A percentile compares a stretch with the other conserved stretches of the same genome.
Conservation (phyloP, 2,888 invertebrate species). For the Colletes collaris region DNA sequence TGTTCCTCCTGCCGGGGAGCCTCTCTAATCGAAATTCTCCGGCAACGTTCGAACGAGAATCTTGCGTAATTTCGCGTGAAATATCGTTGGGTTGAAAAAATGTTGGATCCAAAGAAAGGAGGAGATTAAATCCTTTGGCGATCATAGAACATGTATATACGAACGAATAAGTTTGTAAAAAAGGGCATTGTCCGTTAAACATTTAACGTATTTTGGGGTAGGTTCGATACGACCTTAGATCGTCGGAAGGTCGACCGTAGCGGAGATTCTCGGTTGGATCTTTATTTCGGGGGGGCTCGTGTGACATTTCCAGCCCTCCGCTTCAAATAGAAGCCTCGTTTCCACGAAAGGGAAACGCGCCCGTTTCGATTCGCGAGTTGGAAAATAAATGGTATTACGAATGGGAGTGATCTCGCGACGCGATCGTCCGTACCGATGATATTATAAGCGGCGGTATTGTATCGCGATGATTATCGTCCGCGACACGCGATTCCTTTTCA, state of each 20-base stretch:
- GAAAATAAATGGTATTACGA: slow-evolving; percentile 36
- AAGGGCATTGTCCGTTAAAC: too few species aligned
- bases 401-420: slow-evolving; percentile 20
- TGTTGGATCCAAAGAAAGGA: not conserved
- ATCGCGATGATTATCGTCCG: slow-evolving; percentile 41
- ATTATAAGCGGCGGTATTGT: slow-evolving; percentile 43
- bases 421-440: slow-evolving; percentile 38
- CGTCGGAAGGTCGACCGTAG: too few species aligned
- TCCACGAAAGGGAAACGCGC: slow-evolving; percentile 7
- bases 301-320: too few species aligned
- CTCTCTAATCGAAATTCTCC: slow-evolving; percentile 47
- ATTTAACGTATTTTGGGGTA: too few species aligned
- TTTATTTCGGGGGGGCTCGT: slow-evolving; percentile 5
- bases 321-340: not conserved
- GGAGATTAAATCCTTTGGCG: too few species aligned
- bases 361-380: slow-evolving; percentile 33
- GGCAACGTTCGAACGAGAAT: not conserved
- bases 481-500: slow-evolving; percentile 30
- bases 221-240: too few species aligned
- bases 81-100: not conserved
- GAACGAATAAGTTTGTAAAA: too few species aligned
- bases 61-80: not conserved
- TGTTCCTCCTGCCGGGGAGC: slow-evolving; percentile 19
- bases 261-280: not conserved
- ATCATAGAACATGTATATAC: too few species aligned